phyloP scores from a whole-genome alignment of 2,113 vertebrate genomes.

The Delphinapterus leucas region DNA sequence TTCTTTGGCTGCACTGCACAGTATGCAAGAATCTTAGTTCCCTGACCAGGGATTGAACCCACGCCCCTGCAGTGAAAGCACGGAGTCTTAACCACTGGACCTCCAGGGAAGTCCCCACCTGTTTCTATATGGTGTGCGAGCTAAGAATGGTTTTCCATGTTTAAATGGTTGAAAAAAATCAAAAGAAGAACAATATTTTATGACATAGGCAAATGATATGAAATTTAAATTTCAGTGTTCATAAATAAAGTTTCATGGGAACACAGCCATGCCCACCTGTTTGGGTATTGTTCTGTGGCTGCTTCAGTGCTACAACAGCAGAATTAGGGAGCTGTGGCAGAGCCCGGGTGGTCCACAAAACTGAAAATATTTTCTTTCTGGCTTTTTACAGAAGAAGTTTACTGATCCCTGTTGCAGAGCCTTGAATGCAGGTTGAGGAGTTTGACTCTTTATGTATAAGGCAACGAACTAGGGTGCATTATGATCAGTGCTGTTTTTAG shows the following conservation, averaged over 20 bases:
- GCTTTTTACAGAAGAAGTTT: not conserved
- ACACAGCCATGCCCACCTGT: not conserved
- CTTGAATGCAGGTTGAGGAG: not conserved
- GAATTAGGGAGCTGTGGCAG: not conserved
- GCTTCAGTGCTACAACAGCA: not conserved
- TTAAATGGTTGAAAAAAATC: not conserved
- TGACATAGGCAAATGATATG: not conserved
- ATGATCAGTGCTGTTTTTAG: not conserved
- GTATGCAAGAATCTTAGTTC: no score
- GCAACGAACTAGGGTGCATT: not conserved
- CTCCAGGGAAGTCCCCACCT: no score
- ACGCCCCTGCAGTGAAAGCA: no score
- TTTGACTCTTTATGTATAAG: not conserved
- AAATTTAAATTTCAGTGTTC: not conserved
- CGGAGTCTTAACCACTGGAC: no score
- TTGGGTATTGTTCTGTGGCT: not conserved
- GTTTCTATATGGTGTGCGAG: fast-evolving
- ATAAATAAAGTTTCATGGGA: not conserved
- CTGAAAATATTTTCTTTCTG: not conserved
- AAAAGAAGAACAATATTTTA: not conserved
- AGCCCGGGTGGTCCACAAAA: not conserved
- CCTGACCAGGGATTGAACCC: no score
- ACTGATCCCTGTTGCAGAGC: not conserved
- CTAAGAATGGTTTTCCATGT: not conserved
- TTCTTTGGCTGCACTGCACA: no score